A percentile compares a stretch with the other conserved stretches of the same genome.
These are phyloP conservation scores for Brachylomia viminalis DNA, from an alignment of 2,888 invertebrate species.

Conservation along the genomic window DNA sequence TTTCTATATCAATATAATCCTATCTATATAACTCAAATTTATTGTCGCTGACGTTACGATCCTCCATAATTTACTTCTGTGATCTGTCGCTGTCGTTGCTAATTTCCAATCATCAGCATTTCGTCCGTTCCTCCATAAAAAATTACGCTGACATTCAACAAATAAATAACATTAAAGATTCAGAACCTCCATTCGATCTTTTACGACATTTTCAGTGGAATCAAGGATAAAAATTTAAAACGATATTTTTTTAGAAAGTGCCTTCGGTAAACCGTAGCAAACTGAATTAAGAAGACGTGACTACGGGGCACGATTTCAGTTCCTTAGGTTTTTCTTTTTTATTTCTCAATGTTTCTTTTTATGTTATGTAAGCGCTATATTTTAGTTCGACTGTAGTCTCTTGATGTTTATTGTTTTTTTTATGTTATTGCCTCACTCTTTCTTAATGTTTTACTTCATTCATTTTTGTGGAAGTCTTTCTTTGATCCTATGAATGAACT, in stretches of 20 bases:
- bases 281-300: constrained; percentile 81
- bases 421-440: constrained; percentile 33
- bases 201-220: constrained; percentile 67
- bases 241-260: constrained; percentile 76
- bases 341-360: constrained; percentile 65
- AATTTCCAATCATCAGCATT: constrained; percentile 61
- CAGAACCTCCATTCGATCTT: constrained; percentile 51
- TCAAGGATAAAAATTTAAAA: constrained; percentile 61
- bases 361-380: constrained; percentile 56
- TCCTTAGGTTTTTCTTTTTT: constrained; percentile 68
- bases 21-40: constrained; percentile 44
- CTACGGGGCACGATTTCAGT: constrained; percentile 75
- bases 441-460: constrained; percentile 46
- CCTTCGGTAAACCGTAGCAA: constrained; percentile 75
- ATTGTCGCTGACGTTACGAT: constrained; percentile 50
- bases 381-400: constrained; percentile 36
- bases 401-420: constrained; percentile 46
- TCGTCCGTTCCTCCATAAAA: constrained; percentile 49
- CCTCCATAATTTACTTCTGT: constrained; percentile 36
- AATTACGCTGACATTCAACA: constrained; percentile 38
- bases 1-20: constrained; percentile 24
- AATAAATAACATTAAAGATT: constrained; percentile 55
- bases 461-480: constrained; percentile 32
- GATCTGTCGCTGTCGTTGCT: constrained; percentile 29
- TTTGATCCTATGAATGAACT: constrained; percentile 39